These are phyloP conservation scores for Chloropsis hardwickii DNA, from an alignment of 2,113 vertebrate genomes.

Conservation along the genomic window DNA sequence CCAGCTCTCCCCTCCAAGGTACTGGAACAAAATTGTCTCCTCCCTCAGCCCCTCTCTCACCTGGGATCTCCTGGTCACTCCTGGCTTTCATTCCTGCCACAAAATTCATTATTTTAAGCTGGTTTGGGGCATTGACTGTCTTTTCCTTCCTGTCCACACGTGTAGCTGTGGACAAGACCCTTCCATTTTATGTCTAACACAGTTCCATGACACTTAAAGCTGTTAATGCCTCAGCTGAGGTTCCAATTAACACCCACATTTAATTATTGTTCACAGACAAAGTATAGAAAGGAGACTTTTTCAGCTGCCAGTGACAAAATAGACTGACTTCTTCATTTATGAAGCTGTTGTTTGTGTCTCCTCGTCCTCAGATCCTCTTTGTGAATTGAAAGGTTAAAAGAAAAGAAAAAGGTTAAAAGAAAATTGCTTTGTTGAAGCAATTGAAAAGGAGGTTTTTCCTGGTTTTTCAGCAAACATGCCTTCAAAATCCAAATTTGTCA, in stretches of 20 bases:
- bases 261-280: not conserved
- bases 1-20: not conserved
- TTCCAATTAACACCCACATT: not conserved
- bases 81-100: not conserved
- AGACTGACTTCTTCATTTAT: not conserved
- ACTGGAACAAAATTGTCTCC: not conserved
- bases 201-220: not conserved
- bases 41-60: not conserved
- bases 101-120: not conserved
- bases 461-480: not conserved
- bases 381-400: not conserved
- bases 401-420: not conserved
- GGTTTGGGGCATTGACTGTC: fast-evolving
- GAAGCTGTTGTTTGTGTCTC: not conserved
- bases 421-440: not conserved
- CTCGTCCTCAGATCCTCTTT: not conserved
- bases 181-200: not conserved
- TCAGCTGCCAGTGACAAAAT: not conserved
- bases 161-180: not conserved
- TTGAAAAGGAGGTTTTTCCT: not conserved
- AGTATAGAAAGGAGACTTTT: not conserved
- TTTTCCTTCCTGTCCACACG: not conserved
- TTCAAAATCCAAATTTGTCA: not conserved
- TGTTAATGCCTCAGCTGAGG: not conserved
- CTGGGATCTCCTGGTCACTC: fast-evolving